Percentiles rank a stretch among this genome's conserved stretches.
phyloP scores from a whole-genome alignment of 2,888 invertebrate species.

The Miltochrista miniata region DNA sequence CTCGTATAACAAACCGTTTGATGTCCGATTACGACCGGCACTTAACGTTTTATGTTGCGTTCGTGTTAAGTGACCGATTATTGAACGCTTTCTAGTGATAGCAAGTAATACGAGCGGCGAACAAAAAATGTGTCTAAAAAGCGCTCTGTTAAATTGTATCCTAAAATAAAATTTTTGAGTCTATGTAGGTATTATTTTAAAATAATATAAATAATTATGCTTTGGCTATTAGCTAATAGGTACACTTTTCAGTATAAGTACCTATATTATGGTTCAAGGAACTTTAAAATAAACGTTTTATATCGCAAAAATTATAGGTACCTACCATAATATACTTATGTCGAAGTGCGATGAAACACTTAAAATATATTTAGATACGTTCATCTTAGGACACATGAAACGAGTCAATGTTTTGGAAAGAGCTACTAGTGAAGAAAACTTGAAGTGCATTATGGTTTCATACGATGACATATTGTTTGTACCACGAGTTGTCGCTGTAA shows the following conservation, averaged over 20 bases:
- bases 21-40: slow-evolving; percentile 58
- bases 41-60: slow-evolving; percentile 56
- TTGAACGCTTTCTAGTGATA: slow-evolving; percentile 52
- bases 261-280: no score
- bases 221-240: no score
- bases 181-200: no score
- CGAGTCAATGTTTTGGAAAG: slow-evolving; percentile 30
- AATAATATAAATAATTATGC: no score
- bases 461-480: slow-evolving; percentile 54
- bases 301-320: no score
- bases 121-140: slow-evolving; percentile 15
- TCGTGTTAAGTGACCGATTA: slow-evolving; percentile 61
- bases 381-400: no score
- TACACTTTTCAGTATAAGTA: no score
- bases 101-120: slow-evolving; percentile 18
- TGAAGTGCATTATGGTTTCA: slow-evolving; percentile 49
- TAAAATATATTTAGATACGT: background rate
- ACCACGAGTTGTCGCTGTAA: slow-evolving; percentile 40
- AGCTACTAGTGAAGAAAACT: slow-evolving; percentile 25
- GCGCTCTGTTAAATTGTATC: slow-evolving; percentile 14
- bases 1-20: slow-evolving; percentile 52
- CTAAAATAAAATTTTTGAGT: slow-evolving; percentile 4
- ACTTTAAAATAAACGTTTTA: no score
- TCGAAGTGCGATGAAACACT: no score
- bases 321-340: no score